Base-by-base conservation (phyloP, 1,140 invertebrate species). In the Elymnias hypermnestra region DNA sequence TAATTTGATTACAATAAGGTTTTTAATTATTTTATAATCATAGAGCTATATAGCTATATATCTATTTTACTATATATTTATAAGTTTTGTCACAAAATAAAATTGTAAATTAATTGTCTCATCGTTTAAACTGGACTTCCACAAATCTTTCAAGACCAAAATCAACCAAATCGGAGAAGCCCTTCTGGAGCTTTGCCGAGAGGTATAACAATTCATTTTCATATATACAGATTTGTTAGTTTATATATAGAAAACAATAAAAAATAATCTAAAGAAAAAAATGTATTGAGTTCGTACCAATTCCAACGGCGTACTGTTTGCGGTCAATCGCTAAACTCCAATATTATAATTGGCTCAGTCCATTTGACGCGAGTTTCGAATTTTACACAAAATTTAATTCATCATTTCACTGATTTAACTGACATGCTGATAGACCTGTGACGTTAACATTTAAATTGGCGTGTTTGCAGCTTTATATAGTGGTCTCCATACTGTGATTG, bases 351-450 rank as follows among this genome's bases (percentile, higher is more conserved):
- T 72, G 63, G 61, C 56, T 53, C 54, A 40, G 45, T 58, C 57
- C 57, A 57, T 57, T 62, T 53, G 52, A 48, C 53, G 58, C 49
- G 55, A 37, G 45, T 58, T 49, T 48, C 53, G 59, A 63, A 53
- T 72, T 65, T 72, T 66, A 72, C 58, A 63, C 49, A 39, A 52
- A 62, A 68, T 72, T 72, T 72, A 70, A 75, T 71, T 71, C 62
- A 68, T 75, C 63, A 70, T 70, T 70, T 61, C 53, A 51, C 57
- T 56, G 49, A 53, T 62, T 69, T 58, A 65, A 68, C 52, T 67
- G 63, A 59, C 66, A 53, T 53, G 55, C 49, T 62, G 68, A 68
- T 65, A 56, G 58, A 63, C 57, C 40, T 51, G 44, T 69, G 65
- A 69, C 65, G 55, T 58, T 42, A 57, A 58, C 59, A 51, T 58